Base-by-base conservation (phyloP, 2,113 vertebrate genomes). In the Calidris pugnax region DNA sequence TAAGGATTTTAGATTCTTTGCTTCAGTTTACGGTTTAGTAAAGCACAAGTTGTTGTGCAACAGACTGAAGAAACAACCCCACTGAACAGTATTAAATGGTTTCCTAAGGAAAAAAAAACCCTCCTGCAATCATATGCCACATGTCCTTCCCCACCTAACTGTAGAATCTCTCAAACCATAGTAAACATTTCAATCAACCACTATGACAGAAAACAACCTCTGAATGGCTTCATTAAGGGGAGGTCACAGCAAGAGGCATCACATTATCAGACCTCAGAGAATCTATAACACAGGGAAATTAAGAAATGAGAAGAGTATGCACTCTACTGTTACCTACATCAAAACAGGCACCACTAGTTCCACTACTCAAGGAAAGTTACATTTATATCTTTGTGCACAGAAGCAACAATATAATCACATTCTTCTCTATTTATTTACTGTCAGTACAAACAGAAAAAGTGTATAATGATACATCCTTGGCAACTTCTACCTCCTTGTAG, bases 261-360 rank as follows among this genome's bases (percentile, higher is more conserved):
- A 28, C 6, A 3, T 32, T 20, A 41, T n/a, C 32, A 53, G 55
- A 73, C 20, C 30, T 50, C 57, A 60, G n/a, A 62, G 32, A 81
- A 50, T 28, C 67, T 22, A 9, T 12, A 69, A 32, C 0, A 0
- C 19, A 51, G 12, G 48, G 22, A 87, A 68, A 47, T 60, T 33
- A 75, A 30, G 32, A 24, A 51, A 57, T 41, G 2, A 53, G 37
- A 59, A 63, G 33, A 32, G 2, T 0, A 0, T 4, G 8, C 15
- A 12, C 55, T 39, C 35, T 64, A 4, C 11, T 37, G 27, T n/a
- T n/a, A 15, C 27, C 41, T n/a, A 67, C 26, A 86, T 32, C 45
- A 57, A 71, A 57, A 53, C 22, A 48, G 18, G 13, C 37, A 91
- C 73, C 62, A 28, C n/a, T 51, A 39, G 23, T 22, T 56, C 55